phyloP scores from a whole-genome alignment of 2,888 invertebrate species.

The Notodromas monacha region DNA sequence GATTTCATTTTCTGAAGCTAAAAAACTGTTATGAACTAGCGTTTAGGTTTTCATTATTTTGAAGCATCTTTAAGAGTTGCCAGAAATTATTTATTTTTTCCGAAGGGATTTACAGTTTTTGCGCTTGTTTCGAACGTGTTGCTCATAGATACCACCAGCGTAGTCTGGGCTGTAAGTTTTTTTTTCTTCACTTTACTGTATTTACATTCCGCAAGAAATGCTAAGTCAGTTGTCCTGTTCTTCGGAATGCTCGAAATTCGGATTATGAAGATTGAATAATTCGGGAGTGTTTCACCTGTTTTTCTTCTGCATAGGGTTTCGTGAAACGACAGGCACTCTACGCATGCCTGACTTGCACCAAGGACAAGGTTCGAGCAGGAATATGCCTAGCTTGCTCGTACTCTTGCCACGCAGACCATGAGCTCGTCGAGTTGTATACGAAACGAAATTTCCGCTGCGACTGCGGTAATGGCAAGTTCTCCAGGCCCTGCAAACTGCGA shows the following conservation, averaged over 20 bases:
- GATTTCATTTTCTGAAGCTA: too few relatives aligned
- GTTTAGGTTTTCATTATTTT: too few relatives aligned
- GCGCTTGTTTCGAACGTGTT: too few relatives aligned
- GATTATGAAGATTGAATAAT: background rate
- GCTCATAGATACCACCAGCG: too few relatives aligned
- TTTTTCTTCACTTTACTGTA: background rate
- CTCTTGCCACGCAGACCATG: slow-evolving; percentile 80
- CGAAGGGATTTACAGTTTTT: too few relatives aligned
- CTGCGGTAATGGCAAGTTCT: slow-evolving; percentile 56
- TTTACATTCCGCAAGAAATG: background rate
- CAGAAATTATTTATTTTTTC: too few relatives aligned
- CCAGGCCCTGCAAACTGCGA: slow-evolving; percentile 30
- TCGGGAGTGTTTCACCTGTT: slow-evolving; percentile 12
- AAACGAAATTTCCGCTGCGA: slow-evolving; percentile 83
- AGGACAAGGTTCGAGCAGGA: slow-evolving; percentile 33
- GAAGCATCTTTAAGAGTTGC: too few relatives aligned
- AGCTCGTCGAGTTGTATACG: slow-evolving; percentile 75
- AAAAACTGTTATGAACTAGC: too few relatives aligned
- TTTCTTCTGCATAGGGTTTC: slow-evolving; percentile 70
- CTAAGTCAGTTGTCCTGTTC: background rate
- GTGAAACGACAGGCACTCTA: slow-evolving; percentile 72
- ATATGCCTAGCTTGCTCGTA: slow-evolving; percentile 77
- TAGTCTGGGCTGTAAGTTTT: background rate
- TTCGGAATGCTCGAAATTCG: background rate
- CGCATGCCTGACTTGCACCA: slow-evolving; percentile 62